phyloP scores from a whole-genome alignment of 2,888 invertebrate genomes.

The Junonia oenone region DNA sequence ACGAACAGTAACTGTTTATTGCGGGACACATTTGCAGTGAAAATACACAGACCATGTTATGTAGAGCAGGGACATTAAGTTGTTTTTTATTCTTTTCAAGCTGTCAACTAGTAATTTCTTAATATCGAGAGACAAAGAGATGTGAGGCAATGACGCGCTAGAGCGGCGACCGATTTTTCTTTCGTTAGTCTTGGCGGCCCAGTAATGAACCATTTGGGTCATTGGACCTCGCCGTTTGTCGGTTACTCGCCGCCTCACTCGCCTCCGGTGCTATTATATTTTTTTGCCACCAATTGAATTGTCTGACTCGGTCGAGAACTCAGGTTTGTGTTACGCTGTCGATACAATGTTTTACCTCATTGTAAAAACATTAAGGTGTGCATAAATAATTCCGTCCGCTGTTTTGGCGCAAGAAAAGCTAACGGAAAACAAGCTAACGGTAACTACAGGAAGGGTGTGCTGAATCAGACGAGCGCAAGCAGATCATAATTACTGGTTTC shows the following conservation, averaged over 20 bases:
- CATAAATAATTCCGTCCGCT: conserved; percentile 24
- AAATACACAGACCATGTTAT: conserved; percentile 10
- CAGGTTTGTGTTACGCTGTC: conserved; percentile 38
- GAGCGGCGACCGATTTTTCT: conserved; percentile 64
- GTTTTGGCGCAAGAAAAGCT: conserved; percentile 26
- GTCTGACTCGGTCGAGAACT: conserved; percentile 52
- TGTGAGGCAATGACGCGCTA: conserved; percentile 35
- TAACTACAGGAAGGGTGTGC: conserved; percentile 9
- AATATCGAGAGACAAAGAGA: conserved; percentile 29
- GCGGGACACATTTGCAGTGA: not conserved
- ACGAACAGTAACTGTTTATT: not conserved
- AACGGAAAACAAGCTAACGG: conserved; percentile 28
- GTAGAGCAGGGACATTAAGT: conserved; percentile 9
- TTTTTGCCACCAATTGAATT: conserved; percentile 53
- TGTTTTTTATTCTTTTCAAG: conserved; percentile 17
- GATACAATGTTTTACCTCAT: conserved; percentile 23
- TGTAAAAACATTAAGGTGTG: conserved; percentile 31
- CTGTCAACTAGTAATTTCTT: conserved; percentile 23
- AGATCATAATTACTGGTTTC: conserved; percentile 8
- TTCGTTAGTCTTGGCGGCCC: conserved; percentile 62
- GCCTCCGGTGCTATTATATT: conserved; percentile 33
- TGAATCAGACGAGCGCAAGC: conserved; percentile 14
- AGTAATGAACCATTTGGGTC: conserved; percentile 74
- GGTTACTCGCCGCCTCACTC: conserved; percentile 46
- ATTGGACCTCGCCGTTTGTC: conserved; percentile 74